Conservation (phyloP, 1,140 invertebrate genomes). For the Samia ricini region DNA sequence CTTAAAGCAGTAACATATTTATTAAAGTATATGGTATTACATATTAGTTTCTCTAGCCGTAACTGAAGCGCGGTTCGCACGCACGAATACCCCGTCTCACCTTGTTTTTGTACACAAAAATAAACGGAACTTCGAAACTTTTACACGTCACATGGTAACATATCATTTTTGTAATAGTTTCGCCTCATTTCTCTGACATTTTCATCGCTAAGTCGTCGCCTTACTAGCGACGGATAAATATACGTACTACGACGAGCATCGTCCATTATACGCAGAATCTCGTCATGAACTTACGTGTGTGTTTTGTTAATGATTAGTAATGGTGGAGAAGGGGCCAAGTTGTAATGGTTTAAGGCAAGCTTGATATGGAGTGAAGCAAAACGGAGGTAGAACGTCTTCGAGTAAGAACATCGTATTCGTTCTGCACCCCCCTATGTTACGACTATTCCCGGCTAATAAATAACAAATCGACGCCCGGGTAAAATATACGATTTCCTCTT, state of each 20-base stretch:
- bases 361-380: background rate
- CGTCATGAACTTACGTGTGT: constrained; percentile 33
- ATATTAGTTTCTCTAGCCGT: constrained; percentile 19
- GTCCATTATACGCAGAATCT: constrained; percentile 33
- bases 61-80: constrained; percentile 24
- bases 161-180: constrained; percentile 53
- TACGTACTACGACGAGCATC: constrained; percentile 32
- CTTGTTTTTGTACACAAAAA: constrained; percentile 36
- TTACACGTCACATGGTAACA: constrained; percentile 48
- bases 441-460: constrained; percentile 74
- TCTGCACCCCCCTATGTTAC: constrained; percentile 64
- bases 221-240: constrained; percentile 59
- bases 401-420: constrained; percentile 65
- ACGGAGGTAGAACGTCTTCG: constrained; percentile 57
- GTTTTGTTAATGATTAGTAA: constrained; percentile 1
- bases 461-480: constrained; percentile 73
- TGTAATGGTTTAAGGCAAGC: constrained; percentile 22
- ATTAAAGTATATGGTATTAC: too few species aligned
- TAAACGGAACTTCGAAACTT: constrained; percentile 35
- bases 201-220: constrained; percentile 54
- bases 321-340: constrained; percentile 24
- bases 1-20: background rate
- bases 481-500: constrained; percentile 68
- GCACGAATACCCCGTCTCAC: constrained; percentile 26
- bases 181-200: constrained; percentile 55